Base-by-base conservation (phyloP, 2,113 vertebrate species). In the Tympanuchus pallidicinctus region DNA sequence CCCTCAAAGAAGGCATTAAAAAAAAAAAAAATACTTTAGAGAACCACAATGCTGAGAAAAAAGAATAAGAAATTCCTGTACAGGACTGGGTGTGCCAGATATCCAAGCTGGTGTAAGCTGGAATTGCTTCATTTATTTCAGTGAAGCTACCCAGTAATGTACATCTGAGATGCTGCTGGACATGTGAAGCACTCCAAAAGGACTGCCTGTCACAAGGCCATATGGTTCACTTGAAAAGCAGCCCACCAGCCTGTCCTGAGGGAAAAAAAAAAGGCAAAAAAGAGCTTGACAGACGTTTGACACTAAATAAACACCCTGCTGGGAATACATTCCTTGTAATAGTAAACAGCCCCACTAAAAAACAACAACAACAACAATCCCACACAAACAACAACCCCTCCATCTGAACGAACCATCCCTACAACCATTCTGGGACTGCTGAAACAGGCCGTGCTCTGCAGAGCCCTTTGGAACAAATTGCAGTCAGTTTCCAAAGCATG, bases 381-480 rank as follows among this genome's bases (percentile, higher is more conserved):
- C 50, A 27, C 54, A 30, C 56, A 89, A 65, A 2, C 17, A 22
- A 79, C 56, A 14, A 12, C 21, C 67, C 64, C 79, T 86, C 74
- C 0, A 1, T 75, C 52, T 82, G 30, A 84, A 81, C 57, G 81
- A 90, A 81, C 61, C 74, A 78, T 18, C 67, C n/a, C 88, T 76
- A 47, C 78, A 66, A 19, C 24, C 36, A 9, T 50, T 92, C 77
- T 83, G 30, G 32, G 43, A 60, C 45, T 94, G 67, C 92, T 0
- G 0, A 57, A 60, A 27, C 19, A 36, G 50, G 28, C 86, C 86
- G 56, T 0, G 0, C 48, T 71, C 92, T 70, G 64, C 7, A 0
- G 47, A 71, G 79, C 45, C 50, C 38, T 56, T 88, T 20, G 7
- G 1, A 54, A 19, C 0, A 1, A 10, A 7, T 54, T 47, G 30